Conservation (phyloP, 2,797 vertebrate genomes). For the Aplochiton taeniatus region DNA sequence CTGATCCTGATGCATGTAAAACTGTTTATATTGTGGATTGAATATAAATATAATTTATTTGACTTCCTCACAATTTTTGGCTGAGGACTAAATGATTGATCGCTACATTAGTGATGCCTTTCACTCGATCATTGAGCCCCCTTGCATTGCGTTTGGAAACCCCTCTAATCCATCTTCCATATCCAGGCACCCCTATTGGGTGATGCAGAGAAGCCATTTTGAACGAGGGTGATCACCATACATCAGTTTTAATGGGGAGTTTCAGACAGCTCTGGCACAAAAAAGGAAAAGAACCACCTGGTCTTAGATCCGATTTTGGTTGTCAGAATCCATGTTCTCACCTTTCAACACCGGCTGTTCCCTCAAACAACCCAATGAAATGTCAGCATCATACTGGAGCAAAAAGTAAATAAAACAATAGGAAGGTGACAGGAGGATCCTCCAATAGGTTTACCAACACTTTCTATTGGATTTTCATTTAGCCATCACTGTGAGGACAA, state of each 20-base stretch:
- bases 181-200: constrained; percentile 35
- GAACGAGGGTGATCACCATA: constrained; percentile 23
- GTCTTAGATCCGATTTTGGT: background rate
- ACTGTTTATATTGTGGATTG: constrained; percentile 18
- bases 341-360: constrained; percentile 13
- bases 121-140: constrained; percentile 53
- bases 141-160: constrained; percentile 48
- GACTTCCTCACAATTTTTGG: constrained; percentile 34
- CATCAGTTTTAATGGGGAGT: constrained; percentile 38
- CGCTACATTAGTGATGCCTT: constrained; percentile 48
- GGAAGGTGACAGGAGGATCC: constrained; percentile 4
- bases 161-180: constrained; percentile 48
- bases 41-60: constrained; percentile 22
- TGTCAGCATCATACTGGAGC: constrained; percentile 5
- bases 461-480: background rate
- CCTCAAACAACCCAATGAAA: constrained; percentile 20
- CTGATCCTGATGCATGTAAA: constrained; percentile 24
- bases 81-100: constrained; percentile 61
- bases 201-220: constrained; percentile 29
- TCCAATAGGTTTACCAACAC: constrained; percentile 1
- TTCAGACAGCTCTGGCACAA: constrained; percentile 24
- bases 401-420: constrained; percentile 10
- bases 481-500: background rate
- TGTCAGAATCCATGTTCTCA: constrained; percentile 13
- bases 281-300: constrained; percentile 17